Conservation (phyloP, 2,797 vertebrate species). For the Schizothorax lantsangensis region DNA sequence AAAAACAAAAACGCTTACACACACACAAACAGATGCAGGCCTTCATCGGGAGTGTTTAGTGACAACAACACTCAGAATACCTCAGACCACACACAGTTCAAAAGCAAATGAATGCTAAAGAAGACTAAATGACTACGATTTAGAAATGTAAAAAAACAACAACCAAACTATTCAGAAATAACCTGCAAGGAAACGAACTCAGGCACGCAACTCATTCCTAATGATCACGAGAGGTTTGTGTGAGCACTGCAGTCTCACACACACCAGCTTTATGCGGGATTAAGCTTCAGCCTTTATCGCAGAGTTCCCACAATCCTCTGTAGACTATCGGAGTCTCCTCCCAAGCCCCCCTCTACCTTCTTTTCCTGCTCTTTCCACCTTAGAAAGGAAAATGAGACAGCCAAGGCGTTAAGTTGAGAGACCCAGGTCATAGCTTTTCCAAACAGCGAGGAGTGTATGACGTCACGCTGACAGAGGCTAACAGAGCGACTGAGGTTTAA, state of each 20-base stretch:
- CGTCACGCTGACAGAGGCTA: conserved; percentile 8
- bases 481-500: conserved; percentile 13
- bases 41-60: conserved; percentile 27
- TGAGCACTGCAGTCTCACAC: conserved; percentile 64
- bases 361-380: conserved; percentile 61
- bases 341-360: conserved; percentile 54
- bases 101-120: conserved; percentile 6
- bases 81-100: conserved; percentile 46
- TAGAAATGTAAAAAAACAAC: conserved; percentile 22
- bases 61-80: conserved; percentile 16
- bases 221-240: conserved; percentile 76
- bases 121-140: background rate
- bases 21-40: conserved; percentile 50
- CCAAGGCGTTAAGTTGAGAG: conserved; percentile 10
- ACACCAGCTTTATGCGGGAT: conserved; percentile 76
- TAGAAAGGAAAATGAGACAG: conserved; percentile 57
- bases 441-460: conserved; percentile 14
- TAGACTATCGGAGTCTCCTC: conserved; percentile 66
- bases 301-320: conserved; percentile 80
- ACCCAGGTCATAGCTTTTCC: conserved; percentile 12
- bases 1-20: conserved; percentile 53
- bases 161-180: conserved; percentile 2
- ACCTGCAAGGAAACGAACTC: conserved; percentile 33
- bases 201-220: conserved; percentile 55
- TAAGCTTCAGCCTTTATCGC: conserved; percentile 80